Percentiles rank a stretch among this genome's conserved stretches.
phyloP scores from a whole-genome alignment of 2,797 vertebrate species.

The Pterois miles region DNA sequence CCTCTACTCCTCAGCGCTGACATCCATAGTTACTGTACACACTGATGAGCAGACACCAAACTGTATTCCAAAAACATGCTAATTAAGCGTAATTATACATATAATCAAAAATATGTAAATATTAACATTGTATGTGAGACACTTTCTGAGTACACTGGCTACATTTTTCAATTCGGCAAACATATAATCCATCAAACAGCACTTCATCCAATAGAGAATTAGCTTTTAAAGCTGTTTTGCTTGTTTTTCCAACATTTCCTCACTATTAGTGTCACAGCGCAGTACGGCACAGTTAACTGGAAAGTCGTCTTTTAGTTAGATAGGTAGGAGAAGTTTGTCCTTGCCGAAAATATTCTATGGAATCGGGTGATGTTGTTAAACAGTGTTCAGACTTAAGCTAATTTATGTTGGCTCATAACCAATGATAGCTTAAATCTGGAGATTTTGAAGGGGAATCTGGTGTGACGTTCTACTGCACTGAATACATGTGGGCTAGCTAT shows the following conservation, averaged over 20 bases:
- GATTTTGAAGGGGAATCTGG: neutral
- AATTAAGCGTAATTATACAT: fast-evolving
- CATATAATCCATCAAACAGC: fast-evolving
- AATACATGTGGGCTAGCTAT: neutral
- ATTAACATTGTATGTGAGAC: neutral
- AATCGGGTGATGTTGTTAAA: neutral
- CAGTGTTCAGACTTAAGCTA: neutral
- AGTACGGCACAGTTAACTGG: neutral
- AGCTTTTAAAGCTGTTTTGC: neutral
- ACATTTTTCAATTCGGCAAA: fast-evolving
- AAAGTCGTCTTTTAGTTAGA: neutral
- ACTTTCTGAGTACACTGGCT: fast-evolving
- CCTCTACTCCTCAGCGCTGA: too few species aligned
- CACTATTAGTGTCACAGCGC: too few species aligned
- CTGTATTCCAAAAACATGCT: fast-evolving
- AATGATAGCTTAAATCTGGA: neutral
- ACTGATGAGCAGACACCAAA: neutral
- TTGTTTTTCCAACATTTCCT: neutral
- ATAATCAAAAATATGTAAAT: fast-evolving
- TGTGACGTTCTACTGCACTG: too few species aligned
- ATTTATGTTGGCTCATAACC: neutral
- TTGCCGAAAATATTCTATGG: neutral
- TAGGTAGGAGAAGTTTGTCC: neutral
- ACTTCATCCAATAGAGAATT: neutral
- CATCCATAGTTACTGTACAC: too few species aligned